Base-by-base conservation (phyloP, 2,797 vertebrate genomes). In the Poliocrania exsul region DNA sequence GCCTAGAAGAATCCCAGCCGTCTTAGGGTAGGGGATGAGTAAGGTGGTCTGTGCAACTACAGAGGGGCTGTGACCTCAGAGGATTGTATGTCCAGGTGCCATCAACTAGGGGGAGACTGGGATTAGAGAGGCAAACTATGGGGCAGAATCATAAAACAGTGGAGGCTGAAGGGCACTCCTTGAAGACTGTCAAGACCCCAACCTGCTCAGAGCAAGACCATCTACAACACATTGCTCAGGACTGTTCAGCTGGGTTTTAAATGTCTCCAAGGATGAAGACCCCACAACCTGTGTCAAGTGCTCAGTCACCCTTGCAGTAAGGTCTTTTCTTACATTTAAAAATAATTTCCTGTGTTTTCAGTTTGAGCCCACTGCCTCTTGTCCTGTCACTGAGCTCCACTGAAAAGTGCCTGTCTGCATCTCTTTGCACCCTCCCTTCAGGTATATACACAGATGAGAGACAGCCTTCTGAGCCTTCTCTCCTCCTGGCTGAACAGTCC, bases 21-120 rank as follows among this genome's bases (percentile, higher is more conserved):
- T 44, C 14, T 37, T 4, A 4, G 33, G 3, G 6, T 13, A 33
- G 15, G 7, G 2, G 3, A 42, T 29, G 38, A 57, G 33, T 3
- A 11, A 54, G 19, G 10, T 8, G 11, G 19, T 40, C n/a, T 37
- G 40, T 72, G 42, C 37, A 66, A 1, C n/a, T 35, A 4, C 47
- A 29, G 5, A 31, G 7, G 11, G 40, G 28, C 53, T 54, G 19
- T 54, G 31, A 54, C 31, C 31, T n/a, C 31, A 54, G 31, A 53
- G 18, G 18, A 20, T 54, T 16, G 21, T 54, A 28, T n/a, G 12
- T 21, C 31, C 31, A n/a, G 19, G 53, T 54, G 19, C 5, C 31
- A 54, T 54, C 53, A n/a, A 3, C n/a, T n/a, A n/a, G n/a, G n/a
- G n/a, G n/a, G n/a, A n/a, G n/a, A n/a, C 53, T 54, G 53, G 31